Base-by-base conservation (phyloP, 2,888 invertebrate species). In the Cephus runcator region DNA sequence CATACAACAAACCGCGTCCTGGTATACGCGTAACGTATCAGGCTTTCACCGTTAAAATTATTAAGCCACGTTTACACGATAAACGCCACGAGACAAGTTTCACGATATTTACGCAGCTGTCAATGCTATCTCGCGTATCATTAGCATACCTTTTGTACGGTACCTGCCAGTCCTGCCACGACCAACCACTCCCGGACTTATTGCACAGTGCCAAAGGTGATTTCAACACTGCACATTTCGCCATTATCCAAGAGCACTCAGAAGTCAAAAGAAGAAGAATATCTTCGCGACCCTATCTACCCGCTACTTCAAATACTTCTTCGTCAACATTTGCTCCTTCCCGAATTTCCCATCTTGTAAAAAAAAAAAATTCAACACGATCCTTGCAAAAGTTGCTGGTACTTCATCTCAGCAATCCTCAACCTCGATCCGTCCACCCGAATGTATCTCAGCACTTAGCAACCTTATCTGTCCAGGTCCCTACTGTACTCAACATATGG, bases 101-200 rank as follows among this genome's bases (percentile, higher is more conserved):
- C 73, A 75, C 77, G 73, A 76, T 84, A 77, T 85, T 85, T 85
- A 77, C 78, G 69, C 78, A 83, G 81, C 77, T 80, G 83, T 81
- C 83, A 75, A 83, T 84, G 83, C 83, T 83, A 71, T 69, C 34
- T 79, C 76, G 73, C 78, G 80, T 82, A 80, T 83, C 81, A 83
- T 85, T 85, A 83, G 82, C 84, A 85, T 84, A 85, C 79, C 77
- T 77, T 82, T 84, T 81, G 81, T 81, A 69, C n/a, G 30, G 56
- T 56, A 56, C 56, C 56, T 56, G 56, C 23, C 56, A 56, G 56
- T 56, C 56, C 56, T 23, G 56, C 56, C 74, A 74, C 73, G 73
- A 73, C 12, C 73, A 35, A 73, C 12, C 73, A 35, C 34, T 34
- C 73, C 34, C 75, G 33, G 33, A 69, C 69, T 75, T 15, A 40